phyloP scores from a whole-genome alignment of 2,113 vertebrate species.

The Lichenostomus cassidix region DNA sequence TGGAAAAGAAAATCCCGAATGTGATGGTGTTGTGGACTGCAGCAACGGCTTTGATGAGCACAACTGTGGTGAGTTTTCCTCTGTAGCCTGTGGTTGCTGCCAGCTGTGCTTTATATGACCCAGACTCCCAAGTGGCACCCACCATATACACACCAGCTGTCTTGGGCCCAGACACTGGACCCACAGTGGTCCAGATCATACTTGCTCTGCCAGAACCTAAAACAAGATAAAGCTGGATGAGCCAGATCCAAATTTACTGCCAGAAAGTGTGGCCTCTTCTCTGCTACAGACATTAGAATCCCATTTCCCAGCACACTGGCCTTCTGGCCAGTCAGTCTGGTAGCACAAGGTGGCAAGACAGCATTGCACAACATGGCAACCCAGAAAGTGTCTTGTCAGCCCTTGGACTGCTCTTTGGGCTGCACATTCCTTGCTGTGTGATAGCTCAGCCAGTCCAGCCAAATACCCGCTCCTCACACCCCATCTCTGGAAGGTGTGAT shows the following conservation, averaged over 20 bases:
- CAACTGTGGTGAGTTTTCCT: conserved; percentile 77
- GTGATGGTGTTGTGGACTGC: conserved; percentile 84
- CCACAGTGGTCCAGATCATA: background rate
- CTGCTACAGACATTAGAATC: background rate
- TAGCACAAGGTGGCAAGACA: background rate
- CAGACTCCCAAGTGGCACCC: background rate
- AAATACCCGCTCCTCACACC: background rate
- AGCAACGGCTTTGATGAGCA: conserved; percentile 78
- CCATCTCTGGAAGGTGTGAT: background rate
- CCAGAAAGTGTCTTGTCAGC: background rate
- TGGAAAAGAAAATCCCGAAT: conserved; percentile 85
- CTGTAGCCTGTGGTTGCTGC: background rate
- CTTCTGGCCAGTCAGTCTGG: background rate
- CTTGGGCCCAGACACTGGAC: background rate
- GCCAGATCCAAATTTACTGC: background rate
- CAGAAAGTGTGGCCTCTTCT: background rate
- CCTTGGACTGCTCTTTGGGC: background rate
- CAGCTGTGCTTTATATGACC: background rate
- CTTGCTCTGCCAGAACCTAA: background rate
- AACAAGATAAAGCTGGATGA: background rate
- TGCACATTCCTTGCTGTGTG: background rate
- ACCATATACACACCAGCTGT: background rate
- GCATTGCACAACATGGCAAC: background rate
- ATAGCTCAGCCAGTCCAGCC: background rate
- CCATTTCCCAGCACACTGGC: background rate